Evolutionary conservation across 2,888 invertebrate species (phyloP), one percentile per base, ranked within the genome.

Genomic region (Parelbella ahira): DNA sequence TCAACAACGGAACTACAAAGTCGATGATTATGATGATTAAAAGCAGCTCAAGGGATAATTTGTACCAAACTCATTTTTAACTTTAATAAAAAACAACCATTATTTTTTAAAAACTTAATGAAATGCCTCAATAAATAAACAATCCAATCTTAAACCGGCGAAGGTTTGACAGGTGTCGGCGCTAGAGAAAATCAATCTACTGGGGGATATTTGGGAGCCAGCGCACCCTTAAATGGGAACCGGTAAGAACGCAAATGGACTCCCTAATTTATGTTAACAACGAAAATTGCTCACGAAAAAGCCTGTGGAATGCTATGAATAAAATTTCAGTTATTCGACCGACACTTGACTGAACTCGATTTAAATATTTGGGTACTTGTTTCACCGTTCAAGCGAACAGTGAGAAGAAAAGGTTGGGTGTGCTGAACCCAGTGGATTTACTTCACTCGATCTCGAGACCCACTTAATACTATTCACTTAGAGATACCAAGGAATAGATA

Each of bases 251-350:
- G 48, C 23, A 47, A 49, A 50, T 54, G 51, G 58, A 53, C 54
- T 61, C 49, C 23, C 58, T 57, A 57, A 58, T 61, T 58, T 53
- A 53, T 54, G 52, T 48, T 51, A 57, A 58, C 52, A 68, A 70
- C 63, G 61, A 58, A 66, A 71, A 68, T 65, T 69, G 61, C 66
- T 63, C 60, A 60, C 47, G 48, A 63, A 72, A 68, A 67, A 60
- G 54, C 59, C 52, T 43, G 48, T 45, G 50, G 53, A 61, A 56
- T 52, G 58, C 64, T 65, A 68, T 71, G 70, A 72, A 76, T 75
- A 74, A 72, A 69, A 75, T 68, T 70, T 56, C 61, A 62, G 58
- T 65, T 63, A 63, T 57, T 57, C 49, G 45, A 47, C 54, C 55
- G 50, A 54, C 58, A 55, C 50, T 51, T 50, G 50, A 47, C 42